Base-by-base conservation (phyloP, 2,888 invertebrate species). In the Agriopis leucophaearia region DNA sequence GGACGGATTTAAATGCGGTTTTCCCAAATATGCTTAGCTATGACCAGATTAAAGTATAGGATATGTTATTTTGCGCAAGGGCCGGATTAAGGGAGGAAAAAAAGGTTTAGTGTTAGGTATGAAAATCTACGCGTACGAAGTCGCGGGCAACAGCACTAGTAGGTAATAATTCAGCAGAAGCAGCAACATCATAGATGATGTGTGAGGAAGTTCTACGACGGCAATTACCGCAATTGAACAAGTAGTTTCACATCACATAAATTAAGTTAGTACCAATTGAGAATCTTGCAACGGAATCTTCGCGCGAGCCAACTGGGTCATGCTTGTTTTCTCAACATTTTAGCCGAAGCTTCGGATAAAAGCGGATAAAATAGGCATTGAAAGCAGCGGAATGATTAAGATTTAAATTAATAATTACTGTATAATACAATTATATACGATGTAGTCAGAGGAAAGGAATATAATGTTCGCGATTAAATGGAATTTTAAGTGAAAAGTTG, bases 401-500 rank as follows among this genome's bases (percentile, higher is more conserved):
- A 80, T 74, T 69, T 70, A 80, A 83, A 76, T 80, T 82, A 81
- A 81, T 79, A 73, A 81, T 79, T 82, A 81, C 74, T 66, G 76
- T 72, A 74, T 80, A 82, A 85, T 81, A 78, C 79, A 83, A 86
- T 84, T 81, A 81, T 81, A 78, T 75, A 82, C 75, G 77, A 45
- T 74, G 69, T 59, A 79, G 74, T 81, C 81, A 75, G 76, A 78
- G 77, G 74, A 83, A 83, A 75, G 77, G 79, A 87, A 85, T 84
- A 84, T 87, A 86, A 85, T 85, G 83, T 84, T 82, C 84, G 68
- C 83, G 81, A 88, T 88, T 86, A 88, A 88, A 85, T 82, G 78
- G 76, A 86, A 84, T 85, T 87, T 87, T 83, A 88, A 88, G 89
- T 87, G 80, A 74, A 73, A 89, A 90, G 88, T 89, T 88, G 77